Evolutionary conservation across 2,888 invertebrate genomes (phyloP), one percentile per base, ranked within the genome.

Genomic region (Deilephila porcellus): DNA sequence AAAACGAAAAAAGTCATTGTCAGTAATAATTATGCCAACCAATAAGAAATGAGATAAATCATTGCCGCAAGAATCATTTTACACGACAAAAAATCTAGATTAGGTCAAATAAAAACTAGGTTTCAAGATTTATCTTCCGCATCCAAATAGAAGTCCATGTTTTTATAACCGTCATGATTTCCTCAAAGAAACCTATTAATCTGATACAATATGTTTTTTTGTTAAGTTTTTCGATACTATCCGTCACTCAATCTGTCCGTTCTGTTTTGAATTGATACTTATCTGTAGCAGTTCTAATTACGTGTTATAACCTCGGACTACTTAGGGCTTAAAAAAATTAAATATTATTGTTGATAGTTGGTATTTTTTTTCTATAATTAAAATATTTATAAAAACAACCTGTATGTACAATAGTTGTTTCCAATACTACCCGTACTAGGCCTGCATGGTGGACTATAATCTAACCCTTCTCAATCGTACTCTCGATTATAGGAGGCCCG

Each of bases 11-110:
- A 4, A 32, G 5, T 3, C 32, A 32, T 32, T 32, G 32, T 2
- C 32, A 32, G 32, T 32, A 5, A 5, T n/a, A n/a, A 11, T n/a
- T 14, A 64, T 45, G 45, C 17, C 67, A 25, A 17, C n/a, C 37
- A 20, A 45, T 52, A 6, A 14, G 17, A 45, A 67, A 20, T 67
- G 6, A 20, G 25, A 45, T 45, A 20, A 25, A 45, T 52, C 25
- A 64, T 64, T 64, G 67, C 17, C 17, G 25, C 64, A 20, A 45
- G 8, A 52, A 67, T 8, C n/a, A 37, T 63, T 63, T 63, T 37
- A 37, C 19, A 17, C 67, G 8, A 64, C 64, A 64, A 67, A 67
- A 67, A 52, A 67, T 52, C 67, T 67, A 67, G 67, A 67, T 52
- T 67, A 67, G 67, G 67, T 52, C 67, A 67, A 25, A 25, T 20